Conservation (phyloP, 2,888 invertebrate genomes). For the Eutolmus rufibarbis region DNA sequence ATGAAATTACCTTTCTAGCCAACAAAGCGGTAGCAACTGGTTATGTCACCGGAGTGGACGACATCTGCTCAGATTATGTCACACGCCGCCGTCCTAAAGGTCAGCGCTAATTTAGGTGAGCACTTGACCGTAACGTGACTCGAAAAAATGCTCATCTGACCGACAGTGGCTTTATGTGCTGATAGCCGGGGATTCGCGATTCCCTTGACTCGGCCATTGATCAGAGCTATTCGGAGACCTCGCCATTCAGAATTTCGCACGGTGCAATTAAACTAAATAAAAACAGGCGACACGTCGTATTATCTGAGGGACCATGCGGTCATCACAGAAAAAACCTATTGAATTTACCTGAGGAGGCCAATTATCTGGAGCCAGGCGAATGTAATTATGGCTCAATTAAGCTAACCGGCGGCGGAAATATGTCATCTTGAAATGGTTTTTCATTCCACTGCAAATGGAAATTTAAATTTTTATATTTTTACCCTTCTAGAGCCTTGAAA, state of each 20-base stretch:
- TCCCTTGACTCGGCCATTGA: neutral
- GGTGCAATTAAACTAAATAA: neutral
- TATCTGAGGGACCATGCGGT: neutral
- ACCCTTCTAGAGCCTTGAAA: neutral
- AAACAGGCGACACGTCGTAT: neutral
- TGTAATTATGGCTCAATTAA: neutral
- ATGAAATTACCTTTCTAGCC: neutral
- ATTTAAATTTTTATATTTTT: neutral
- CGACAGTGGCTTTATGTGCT: neutral
- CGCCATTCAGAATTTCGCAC: neutral
- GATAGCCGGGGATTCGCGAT: neutral
- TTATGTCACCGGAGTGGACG: neutral
- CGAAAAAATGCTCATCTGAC: neutral
- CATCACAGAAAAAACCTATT: neutral
- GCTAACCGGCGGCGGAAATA: neutral
- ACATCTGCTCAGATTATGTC: constrained; percentile 1
- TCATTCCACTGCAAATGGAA: neutral
- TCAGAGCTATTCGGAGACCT: neutral
- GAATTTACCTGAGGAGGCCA: neutral
- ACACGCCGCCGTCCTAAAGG: neutral
- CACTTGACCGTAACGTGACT: neutral
- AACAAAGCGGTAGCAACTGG: neutral
- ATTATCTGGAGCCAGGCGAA: neutral
- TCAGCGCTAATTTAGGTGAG: neutral
- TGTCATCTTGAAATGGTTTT: neutral